phyloP scores from a whole-genome alignment of 2,888 invertebrate species.

The Taphrorychus bicolor region DNA sequence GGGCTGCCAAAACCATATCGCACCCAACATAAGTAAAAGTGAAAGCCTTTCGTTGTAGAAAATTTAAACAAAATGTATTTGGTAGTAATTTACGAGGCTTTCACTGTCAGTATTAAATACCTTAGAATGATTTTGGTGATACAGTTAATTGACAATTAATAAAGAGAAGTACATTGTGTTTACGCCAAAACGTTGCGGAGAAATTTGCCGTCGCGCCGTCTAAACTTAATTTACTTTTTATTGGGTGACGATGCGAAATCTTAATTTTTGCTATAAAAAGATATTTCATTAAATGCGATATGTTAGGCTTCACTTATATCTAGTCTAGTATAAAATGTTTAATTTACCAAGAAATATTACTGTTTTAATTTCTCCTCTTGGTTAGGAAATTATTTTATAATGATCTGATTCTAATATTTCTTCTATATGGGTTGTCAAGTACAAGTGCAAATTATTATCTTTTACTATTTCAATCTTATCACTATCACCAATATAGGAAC shows the following conservation, averaged over 20 bases:
- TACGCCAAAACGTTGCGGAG: background rate
- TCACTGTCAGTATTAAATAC: constrained; percentile 13
- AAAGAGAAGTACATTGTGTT: background rate
- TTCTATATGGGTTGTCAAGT: no score
- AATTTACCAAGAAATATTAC: no score
- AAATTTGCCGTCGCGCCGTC: background rate
- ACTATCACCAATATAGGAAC: no score
- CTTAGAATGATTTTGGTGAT: background rate
- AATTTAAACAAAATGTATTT: constrained; percentile 9
- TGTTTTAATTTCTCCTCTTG: no score
- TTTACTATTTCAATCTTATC: no score
- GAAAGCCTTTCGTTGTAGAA: constrained; percentile 17
- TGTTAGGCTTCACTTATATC: no score
- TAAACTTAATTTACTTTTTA: background rate
- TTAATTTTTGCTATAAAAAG: constrained; percentile 10
- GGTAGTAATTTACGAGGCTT: constrained; percentile 13
- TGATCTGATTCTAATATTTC: no score
- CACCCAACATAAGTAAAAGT: constrained; percentile 21
- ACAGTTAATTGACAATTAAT: background rate
- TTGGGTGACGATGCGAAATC: background rate
- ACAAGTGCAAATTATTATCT: no score
- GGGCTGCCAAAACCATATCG: constrained; percentile 9
- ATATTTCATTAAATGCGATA: no score
- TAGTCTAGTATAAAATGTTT: no score
- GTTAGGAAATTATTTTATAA: no score